Evolutionary conservation across 1,140 invertebrate species (phyloP).

Genomic region (Sitodiplosis mosellana): DNA sequence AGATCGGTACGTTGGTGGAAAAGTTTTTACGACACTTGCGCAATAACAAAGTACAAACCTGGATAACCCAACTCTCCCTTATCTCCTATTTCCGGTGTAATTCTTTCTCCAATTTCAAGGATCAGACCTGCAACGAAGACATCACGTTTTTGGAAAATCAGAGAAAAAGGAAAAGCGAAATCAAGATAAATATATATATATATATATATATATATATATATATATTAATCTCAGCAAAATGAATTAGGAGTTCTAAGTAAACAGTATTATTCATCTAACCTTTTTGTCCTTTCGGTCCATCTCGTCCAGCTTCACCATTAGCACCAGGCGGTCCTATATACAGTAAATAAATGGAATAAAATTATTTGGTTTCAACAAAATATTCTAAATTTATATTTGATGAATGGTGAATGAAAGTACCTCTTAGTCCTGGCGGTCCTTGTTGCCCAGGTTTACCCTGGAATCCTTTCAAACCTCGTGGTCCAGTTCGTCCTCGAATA

Average conservation of each 20-base stretch:
- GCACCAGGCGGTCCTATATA: constrained; percentile 18
- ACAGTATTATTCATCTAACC: no score
- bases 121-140: not conserved
- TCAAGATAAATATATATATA: no score
- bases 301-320: constrained; percentile 24
- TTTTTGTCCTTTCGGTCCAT: constrained; percentile 28
- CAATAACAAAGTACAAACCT: no score
- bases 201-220: no score
- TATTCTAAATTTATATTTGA: no score
- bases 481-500: constrained; percentile 22
- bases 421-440: constrained; percentile 35
- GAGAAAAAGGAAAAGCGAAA: no score
- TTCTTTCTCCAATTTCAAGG: not conserved
- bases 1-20: no score
- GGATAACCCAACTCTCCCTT: not conserved
- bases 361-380: no score
- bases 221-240: no score
- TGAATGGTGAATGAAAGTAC: constrained; percentile 12
- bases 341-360: not conserved
- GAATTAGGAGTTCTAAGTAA: no score
- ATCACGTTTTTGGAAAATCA: no score
- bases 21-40: no score
- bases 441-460: constrained; percentile 30
- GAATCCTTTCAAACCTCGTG: constrained; percentile 25
- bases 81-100: not conserved